Conservation (phyloP, 2,113 vertebrate genomes). For the Sinocyclocheilus maitianheensis region DNA sequence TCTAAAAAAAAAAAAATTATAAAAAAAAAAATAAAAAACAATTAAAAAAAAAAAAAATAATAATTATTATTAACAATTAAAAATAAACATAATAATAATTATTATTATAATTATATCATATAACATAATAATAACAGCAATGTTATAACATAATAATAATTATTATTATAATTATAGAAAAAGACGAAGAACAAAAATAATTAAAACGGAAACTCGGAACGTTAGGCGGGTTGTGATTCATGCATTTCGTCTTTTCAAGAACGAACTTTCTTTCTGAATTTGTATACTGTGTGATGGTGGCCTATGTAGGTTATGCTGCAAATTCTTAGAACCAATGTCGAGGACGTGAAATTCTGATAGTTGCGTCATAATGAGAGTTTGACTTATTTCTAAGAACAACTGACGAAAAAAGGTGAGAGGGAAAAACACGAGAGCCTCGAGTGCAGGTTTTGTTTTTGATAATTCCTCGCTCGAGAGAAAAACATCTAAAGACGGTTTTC, state of each 20-base stretch:
- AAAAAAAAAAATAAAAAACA: background rate
- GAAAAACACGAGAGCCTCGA: conserved; percentile 47
- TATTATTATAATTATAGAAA: background rate
- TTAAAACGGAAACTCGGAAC: background rate
- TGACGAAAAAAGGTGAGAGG: conserved; percentile 51
- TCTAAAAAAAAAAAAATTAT: background rate
- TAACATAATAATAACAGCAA: background rate
- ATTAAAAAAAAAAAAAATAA: conserved; percentile 15
- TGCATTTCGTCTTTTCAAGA: conserved; percentile 70
- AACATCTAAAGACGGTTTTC: conserved; percentile 19
- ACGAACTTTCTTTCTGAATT: conserved; percentile 56
- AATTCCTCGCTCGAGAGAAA: conserved; percentile 45
- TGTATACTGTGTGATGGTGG: conserved; percentile 54
- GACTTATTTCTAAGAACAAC: conserved; percentile 71
- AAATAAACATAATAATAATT: conserved; percentile 14
- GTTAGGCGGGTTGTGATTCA: conserved; percentile 51
- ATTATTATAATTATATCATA: background rate
- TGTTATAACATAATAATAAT: background rate
- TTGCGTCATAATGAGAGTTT: conserved; percentile 59
- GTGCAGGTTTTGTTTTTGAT: conserved; percentile 55
- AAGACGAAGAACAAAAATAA: background rate
- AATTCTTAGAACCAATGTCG: conserved; percentile 74
- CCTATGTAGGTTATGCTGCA: conserved; percentile 17
- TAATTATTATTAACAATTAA: background rate
- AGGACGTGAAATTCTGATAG: conserved; percentile 62